Percentiles rank a stretch among this genome's conserved stretches.
Conservation (phyloP, 2,888 invertebrate species). For the Ophion obscuratus region DNA sequence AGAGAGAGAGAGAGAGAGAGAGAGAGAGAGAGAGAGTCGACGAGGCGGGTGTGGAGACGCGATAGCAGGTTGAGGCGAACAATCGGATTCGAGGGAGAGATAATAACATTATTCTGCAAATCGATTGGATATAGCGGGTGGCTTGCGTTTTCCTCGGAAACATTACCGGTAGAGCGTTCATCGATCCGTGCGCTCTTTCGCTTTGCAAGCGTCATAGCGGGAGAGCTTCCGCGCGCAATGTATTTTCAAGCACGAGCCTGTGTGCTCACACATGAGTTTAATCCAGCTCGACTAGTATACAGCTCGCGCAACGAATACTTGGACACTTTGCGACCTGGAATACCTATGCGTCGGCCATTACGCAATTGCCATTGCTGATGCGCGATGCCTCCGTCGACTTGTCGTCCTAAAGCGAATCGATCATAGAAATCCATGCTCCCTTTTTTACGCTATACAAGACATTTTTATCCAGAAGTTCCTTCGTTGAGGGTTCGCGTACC, state of each 20-base stretch:
- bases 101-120: conserved; percentile 66
- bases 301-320: conserved; percentile 39
- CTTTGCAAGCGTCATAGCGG: conserved; percentile 17
- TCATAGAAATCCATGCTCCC: too few species aligned
- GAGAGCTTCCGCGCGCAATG: conserved; percentile 32
- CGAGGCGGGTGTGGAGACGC: conserved; percentile 39
- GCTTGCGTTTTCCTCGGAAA: conserved; percentile 42
- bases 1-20: conserved; percentile 17
- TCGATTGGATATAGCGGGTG: conserved; percentile 58
- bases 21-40: neutral
- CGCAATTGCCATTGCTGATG: conserved; percentile 41
- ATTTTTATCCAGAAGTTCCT: too few species aligned
- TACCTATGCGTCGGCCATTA: conserved; percentile 30
- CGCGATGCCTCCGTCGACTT: neutral
- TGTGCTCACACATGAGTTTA: neutral
- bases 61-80: conserved; percentile 60
- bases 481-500: too few species aligned
- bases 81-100: conserved; percentile 62
- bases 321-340: conserved; percentile 7
- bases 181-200: conserved; percentile 48
- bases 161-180: conserved; percentile 60
- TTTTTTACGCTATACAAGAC: too few species aligned
- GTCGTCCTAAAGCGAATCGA: too few species aligned
- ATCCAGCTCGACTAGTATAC: conserved; percentile 17
- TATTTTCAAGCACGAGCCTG: conserved; percentile 11